A percentile compares a stretch with the other conserved stretches of the same genome.
These are phyloP conservation scores for Nasalis larvatus DNA, from an alignment of 2,113 vertebrate species.

Conservation along the genomic window DNA sequence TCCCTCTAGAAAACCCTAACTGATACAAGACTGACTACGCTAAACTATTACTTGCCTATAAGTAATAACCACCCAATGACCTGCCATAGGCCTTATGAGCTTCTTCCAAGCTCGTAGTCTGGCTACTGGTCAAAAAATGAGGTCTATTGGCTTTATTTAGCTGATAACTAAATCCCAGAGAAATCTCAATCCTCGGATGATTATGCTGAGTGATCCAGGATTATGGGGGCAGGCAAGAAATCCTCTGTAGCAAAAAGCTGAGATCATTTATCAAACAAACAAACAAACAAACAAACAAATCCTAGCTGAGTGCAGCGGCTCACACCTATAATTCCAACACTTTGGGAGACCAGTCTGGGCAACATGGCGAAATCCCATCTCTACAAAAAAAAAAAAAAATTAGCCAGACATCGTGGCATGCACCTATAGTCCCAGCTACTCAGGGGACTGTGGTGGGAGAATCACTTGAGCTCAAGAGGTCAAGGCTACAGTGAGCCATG, in stretches of 20 bases:
- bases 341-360: no score
- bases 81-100: neutral
- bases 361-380: no score
- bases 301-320: no score
- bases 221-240: neutral
- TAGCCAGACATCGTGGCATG: no score
- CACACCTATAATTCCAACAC: no score
- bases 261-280: neutral
- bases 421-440: no score
- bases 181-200: neutral
- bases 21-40: neutral
- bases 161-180: neutral
- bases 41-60: neutral
- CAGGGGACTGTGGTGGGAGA: no score
- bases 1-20: no score
- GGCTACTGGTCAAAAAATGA: neutral
- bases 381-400: no score
- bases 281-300: no score
- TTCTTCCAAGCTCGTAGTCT: neutral
- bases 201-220: neutral
- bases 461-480: no score
- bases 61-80: neutral
- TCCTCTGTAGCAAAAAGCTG: neutral
- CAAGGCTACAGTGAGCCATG: no score
- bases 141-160: neutral